Base-by-base conservation (phyloP, 2,888 invertebrate genomes). In the Strigamia crassipes region DNA sequence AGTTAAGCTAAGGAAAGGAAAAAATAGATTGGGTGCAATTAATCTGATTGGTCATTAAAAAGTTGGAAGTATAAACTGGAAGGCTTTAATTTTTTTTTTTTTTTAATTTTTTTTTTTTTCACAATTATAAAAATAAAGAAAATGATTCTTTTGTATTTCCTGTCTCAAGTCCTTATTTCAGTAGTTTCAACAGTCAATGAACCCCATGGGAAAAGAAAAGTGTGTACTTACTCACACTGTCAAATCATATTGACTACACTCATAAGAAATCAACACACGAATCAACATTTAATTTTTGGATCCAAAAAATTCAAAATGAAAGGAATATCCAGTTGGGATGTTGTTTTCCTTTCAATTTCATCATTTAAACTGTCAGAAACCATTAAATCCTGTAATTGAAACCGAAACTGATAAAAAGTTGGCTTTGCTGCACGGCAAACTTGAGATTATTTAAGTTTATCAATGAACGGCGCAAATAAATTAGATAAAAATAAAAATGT, bases 231-330 rank as follows among this genome's bases (percentile, higher is more conserved):
- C 73, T 73, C 73, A 73, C 73, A 73, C 73, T 73, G 73, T 73
- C 73, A 73, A 73, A 73, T 31, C 23, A 73, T 23, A 31, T 73
- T 73, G 73, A 73, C 12, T 73, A 27, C 27, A 73, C 73, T 73
- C 23, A 73, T 73, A 73, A 73, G 73, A 73, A 73, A 73, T 73
- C 73, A 73, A 73, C 73, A 73, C 73, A 73, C 73, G 73, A 73
- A 38, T 38, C 38, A 38, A 38, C 1, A 9, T 38, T 27, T 27
- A n/a, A n/a, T n/a, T n/a, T n/a, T n/a, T n/a, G n/a, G n/a, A n/a
- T n/a, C n/a, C n/a, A n/a, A n/a, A 34, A 34, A 34, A 9, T 38
- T 38, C 6, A 9, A 38, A 6, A 38, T 38, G 38, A 9, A 10
- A 9, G 38, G 38, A 38, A 38, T 38, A 38, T 38, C 27, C 1